Percentiles rank a stretch among this genome's conserved stretches.
Evolutionary conservation across 2,113 vertebrate species (phyloP).

Genomic region (Megaleporinus macrocephalus): DNA sequence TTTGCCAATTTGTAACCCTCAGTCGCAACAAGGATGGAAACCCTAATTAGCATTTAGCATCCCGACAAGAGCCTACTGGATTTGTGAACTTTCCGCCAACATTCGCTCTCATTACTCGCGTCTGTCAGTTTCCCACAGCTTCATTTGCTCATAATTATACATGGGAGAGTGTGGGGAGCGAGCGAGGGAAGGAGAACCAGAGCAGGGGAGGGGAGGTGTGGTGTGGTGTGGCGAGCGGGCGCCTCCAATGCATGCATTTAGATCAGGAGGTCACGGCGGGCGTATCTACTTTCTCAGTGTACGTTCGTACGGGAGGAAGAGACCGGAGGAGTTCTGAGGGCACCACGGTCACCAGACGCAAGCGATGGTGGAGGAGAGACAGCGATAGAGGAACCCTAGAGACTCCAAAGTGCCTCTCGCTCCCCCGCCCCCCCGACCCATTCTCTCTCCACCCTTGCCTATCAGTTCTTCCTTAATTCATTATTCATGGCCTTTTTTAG

Average conservation of each 20-base stretch:
- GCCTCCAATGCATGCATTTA: not conserved
- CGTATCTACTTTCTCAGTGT: not conserved
- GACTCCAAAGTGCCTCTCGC: not conserved
- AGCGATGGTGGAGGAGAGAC: not conserved
- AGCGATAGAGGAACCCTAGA: constrained; percentile 37
- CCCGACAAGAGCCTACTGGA: constrained; percentile 11
- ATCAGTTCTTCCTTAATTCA: constrained; percentile 50
- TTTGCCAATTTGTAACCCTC: not conserved
- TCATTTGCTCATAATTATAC: constrained; percentile 9
- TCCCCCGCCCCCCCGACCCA: not conserved
- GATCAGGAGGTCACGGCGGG: not conserved
- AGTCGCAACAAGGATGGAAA: not conserved
- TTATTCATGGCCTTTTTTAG: constrained; percentile 60
- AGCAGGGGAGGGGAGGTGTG: too few relatives aligned
- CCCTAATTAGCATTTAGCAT: constrained; percentile 23
- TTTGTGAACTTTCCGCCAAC: constrained; percentile 9
- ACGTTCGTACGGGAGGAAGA: not conserved
- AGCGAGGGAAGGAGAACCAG: not conserved
- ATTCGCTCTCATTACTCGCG: constrained; percentile 22
- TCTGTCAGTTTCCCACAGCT: constrained; percentile 12
- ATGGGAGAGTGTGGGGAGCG: not conserved
- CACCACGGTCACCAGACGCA: not conserved
- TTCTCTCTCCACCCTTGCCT: not conserved
- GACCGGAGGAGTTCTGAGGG: not conserved
- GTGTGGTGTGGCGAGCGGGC: not conserved